Base-by-base conservation (phyloP, 2,113 vertebrate species). In the Zosterops japonicus region DNA sequence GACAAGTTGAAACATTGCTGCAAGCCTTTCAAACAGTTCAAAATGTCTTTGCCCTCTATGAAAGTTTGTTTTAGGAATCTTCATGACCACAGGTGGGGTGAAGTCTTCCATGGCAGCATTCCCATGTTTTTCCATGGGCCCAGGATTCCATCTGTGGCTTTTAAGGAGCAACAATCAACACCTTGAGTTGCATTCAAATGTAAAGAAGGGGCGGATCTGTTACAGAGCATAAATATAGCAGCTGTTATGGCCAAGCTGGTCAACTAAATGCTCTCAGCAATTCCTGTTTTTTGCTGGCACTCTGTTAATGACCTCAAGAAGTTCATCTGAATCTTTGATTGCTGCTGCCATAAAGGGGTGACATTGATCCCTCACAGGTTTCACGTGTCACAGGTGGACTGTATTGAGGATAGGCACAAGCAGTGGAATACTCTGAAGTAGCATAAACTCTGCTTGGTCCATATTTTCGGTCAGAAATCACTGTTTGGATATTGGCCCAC, bases 51-150 rank as follows among this genome's bases (percentile, higher is more conserved):
- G n/a, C 60, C 83, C 69, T 92, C 83, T 93, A 92, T 90, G 88
- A 93, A 93, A 75, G 44, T 84, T 90, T 94, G 80, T 52, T 95
- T 92, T 71, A 75, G 88, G 88, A 89, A 89, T 74, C 77, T 86
- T 50, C 65, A 68, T 42, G 78, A 93, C 56, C 56, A 24, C 56
- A 57, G 60, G 24, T 57, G 13, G 64, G 60, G 6, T 29, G 24
- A 75, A 95, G n/a, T 27, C 63, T 91, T 93, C 69, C 63, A 29
- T 42, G 80, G 83, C 56, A 78, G 24, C 22, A 0, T 83, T 94
- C 80, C 83, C 31, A 21, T 83, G 41, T 56, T 20, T 36, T 89
- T 90, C 86, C 41, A 5, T 11, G 10, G 50, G 39, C 44, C 29
- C 50, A 49, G 24, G 33, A 77, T 94, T 78, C 76, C 53, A 27